Evolutionary conservation across 1,140 invertebrate species (phyloP), one percentile per base, ranked within the genome.

Genomic region (Aphidius gifuensis): DNA sequence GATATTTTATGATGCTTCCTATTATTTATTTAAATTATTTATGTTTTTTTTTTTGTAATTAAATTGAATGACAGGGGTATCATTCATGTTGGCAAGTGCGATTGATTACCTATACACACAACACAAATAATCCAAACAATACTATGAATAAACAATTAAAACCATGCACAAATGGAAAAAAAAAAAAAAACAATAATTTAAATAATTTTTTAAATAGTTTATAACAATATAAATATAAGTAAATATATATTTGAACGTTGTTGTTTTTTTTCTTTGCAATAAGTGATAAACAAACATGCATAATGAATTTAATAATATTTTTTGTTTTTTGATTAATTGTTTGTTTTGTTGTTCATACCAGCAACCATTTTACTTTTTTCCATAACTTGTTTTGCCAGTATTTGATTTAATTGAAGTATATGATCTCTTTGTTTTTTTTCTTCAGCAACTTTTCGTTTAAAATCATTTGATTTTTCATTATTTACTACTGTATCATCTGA

Each of bases 301-400:
- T 32, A 32, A 47, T 46, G 9, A 6, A 16, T 49, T 49, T 49
- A 11, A 11, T 48, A 21, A 16, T 49, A 6, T 11, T 49, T 49
- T 11, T 47, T 58, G 38, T 7, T 3, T 50, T 40, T 49, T 42
- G 42, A 23, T 40, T 48, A 57, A 58, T 58, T 58, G 9, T 9
- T 46, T 16, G 8, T 48, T 39, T 54, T 46, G 32, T 48, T 49
- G 65, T 58, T 81, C 84, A 77, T 85, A 96, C 93, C 92, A 80
- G 93, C 93, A 67, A 94, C 92, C 76, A 93, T 91, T 84, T 94
- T 93, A 81, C 92, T 95, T 83, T 92, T 93, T 77, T 93, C 91
- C 83, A 93, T 95, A 60, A 96, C 93, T 85, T 96, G 92, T 73
- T 92, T 88, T n/a, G 93, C 93, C 65, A 96, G 80, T 68, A 94